Evolutionary conservation across 2,888 invertebrate species (phyloP).

Genomic region (Brassicogethes aeneus): DNA sequence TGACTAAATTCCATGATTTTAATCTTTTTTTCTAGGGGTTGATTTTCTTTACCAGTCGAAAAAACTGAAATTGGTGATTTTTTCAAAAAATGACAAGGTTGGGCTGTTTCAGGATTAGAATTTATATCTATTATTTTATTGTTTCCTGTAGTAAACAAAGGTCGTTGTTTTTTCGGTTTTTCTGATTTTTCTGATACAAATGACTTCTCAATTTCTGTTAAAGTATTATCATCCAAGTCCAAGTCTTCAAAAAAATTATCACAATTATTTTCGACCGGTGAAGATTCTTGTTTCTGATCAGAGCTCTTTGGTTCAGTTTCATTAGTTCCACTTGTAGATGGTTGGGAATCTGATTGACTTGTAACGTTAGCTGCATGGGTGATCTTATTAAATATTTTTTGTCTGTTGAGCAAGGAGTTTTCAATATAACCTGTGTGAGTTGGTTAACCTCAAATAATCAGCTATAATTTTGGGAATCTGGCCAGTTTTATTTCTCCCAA

Average conservation of each 20-base stretch:
- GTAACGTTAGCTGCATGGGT: neutral
- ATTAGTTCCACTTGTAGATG: neutral
- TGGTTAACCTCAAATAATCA: constrained; percentile 4
- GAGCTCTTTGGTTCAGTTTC: neutral
- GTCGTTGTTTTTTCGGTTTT: neutral
- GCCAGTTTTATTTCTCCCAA: neutral
- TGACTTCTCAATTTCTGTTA: neutral
- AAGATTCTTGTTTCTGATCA: neutral
- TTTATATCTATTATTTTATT: neutral
- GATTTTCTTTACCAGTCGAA: neutral
- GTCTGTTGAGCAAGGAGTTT: neutral
- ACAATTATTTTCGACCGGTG: neutral
- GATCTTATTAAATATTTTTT: neutral
- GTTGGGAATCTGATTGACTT: neutral
- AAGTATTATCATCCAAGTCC: neutral
- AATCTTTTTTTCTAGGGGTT: neutral
- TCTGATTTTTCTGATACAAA: neutral
- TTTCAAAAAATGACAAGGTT: neutral
- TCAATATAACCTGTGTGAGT: constrained; percentile 1
- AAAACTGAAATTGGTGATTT: neutral
- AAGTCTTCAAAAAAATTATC: neutral
- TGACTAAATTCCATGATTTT: neutral
- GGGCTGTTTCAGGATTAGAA: neutral
- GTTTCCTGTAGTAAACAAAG: neutral
- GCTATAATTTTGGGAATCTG: constrained; percentile 1